Conservation (phyloP, 2,888 invertebrate genomes). For the Diaprepes abbreviatus region DNA sequence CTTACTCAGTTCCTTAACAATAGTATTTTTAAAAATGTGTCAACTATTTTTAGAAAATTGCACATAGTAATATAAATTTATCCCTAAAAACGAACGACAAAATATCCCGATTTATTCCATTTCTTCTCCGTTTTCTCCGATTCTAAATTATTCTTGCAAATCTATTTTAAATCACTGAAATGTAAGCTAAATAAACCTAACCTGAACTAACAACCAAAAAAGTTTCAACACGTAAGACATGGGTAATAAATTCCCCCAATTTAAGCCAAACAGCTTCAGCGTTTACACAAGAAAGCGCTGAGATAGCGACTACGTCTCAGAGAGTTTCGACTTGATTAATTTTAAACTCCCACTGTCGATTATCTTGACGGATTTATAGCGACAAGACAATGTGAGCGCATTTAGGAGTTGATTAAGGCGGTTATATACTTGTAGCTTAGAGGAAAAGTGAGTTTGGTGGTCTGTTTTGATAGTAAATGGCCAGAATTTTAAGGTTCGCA, state of each 20-base stretch:
- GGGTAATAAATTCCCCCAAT: neutral
- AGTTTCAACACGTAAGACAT: neutral
- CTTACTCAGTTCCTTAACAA: too few species aligned
- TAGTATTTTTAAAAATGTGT: too few species aligned
- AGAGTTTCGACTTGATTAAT: conserved; percentile 13
- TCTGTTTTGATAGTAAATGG: too few species aligned
- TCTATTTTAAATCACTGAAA: neutral
- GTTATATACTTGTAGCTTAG: neutral
- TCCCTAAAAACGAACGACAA: too few species aligned
- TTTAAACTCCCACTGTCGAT: conserved; percentile 15
- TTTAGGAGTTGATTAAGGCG: conserved; percentile 4
- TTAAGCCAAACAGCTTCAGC: conserved; percentile 1
- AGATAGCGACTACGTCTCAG: conserved; percentile 15
- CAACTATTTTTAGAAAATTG: too few species aligned
- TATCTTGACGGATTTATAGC: conserved; percentile 11
- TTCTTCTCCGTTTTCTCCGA: neutral
- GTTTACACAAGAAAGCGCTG: conserved; percentile 16
- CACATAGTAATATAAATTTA: too few species aligned
- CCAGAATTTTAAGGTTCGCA: too few species aligned
- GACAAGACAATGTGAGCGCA: neutral
- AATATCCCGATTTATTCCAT: neutral
- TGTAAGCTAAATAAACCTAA: too few species aligned
- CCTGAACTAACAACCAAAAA: neutral
- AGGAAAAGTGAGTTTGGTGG: too few species aligned
- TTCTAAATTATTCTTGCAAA: neutral